Base-by-base conservation (phyloP, 1,140 invertebrate species). In the Pseudoatta argentina region DNA sequence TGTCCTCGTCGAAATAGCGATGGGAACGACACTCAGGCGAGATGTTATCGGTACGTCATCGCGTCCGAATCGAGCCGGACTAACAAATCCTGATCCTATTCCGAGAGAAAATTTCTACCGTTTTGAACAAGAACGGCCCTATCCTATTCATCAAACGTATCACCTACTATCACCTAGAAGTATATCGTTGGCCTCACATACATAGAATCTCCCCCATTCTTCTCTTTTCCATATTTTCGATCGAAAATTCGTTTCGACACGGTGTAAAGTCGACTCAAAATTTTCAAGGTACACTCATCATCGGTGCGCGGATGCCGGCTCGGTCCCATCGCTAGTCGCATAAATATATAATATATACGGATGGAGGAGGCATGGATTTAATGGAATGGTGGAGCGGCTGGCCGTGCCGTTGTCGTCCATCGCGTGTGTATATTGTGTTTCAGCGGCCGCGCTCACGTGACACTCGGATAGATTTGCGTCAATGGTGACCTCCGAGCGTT, bases 401-500 rank as follows among this genome's bases (percentile, higher is more conserved):
- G 48, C 66, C 61, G 61, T 34, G 77, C 34, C 66, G 66, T 72
- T 30, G 61, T 67, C 66, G 85, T 72, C 48, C 77, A 71, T 63
- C 79, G 79, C 63, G 59, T 59, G 66, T 71, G n/a, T 88, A 91
- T 88, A 91, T 90, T 91, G 89, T 87, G 77, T 90, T 86, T 78
- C 81, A 89, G 86, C 86, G 55, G 71, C 72, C 71, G 66, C 21
- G 61, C 91, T 94, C 94, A 94, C 93, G 94, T 94, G 94, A 94
- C 91, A 75, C 88, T 91, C 92, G 91, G 90, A 94, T 94, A 93
- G 92, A 94, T 94, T 94, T 94, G 93, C 94, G 94, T 94, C 94
- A 94, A 94, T 94, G 93, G 93, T 94, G 94, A 94, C 94, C 94
- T 94, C 94, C 94, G 92, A 93, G 91, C 86, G 91, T 90, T 92